Conservation (phyloP, 1,140 invertebrate genomes). For the Ips typographus region DNA sequence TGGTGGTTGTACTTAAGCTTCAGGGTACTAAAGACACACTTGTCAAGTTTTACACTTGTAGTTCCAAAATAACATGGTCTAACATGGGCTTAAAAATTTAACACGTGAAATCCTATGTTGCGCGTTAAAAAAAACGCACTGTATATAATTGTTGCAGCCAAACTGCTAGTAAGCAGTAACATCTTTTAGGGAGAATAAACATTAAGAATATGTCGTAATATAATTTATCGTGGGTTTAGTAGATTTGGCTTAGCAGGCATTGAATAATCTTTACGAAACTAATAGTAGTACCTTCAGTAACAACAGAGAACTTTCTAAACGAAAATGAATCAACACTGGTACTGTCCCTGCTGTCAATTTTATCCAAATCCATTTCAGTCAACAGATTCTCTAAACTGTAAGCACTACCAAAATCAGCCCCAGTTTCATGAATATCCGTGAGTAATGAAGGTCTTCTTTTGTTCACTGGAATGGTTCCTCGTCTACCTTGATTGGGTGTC, state of each 20-base stretch:
- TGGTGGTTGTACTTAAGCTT: too few relatives aligned
- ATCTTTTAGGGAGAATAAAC: too few relatives aligned
- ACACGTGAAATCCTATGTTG: too few relatives aligned
- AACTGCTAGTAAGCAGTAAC: too few relatives aligned
- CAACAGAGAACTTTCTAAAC: conserved; percentile 15
- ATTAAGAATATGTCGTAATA: neutral
- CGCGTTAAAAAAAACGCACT: too few relatives aligned
- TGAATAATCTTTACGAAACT: neutral
- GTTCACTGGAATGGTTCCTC: neutral
- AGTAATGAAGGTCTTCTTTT: conserved; percentile 22
- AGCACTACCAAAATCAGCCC: neutral
- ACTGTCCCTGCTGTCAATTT: neutral
- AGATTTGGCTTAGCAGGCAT: too few relatives aligned
- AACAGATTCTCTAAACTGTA: conserved; percentile 31
- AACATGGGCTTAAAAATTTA: too few relatives aligned
- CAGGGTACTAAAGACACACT: too few relatives aligned
- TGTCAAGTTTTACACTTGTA: too few relatives aligned
- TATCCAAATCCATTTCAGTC: conserved; percentile 5
- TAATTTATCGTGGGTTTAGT: neutral
- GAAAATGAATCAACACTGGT: neutral
- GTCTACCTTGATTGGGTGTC: neutral
- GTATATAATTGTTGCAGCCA: too few relatives aligned
- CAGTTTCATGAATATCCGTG: conserved; percentile 26
- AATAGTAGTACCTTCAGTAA: conserved; percentile 27
- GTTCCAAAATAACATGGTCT: too few relatives aligned